Conservation (phyloP, 2,888 invertebrate genomes). For the Notocelia uddmanniana region DNA sequence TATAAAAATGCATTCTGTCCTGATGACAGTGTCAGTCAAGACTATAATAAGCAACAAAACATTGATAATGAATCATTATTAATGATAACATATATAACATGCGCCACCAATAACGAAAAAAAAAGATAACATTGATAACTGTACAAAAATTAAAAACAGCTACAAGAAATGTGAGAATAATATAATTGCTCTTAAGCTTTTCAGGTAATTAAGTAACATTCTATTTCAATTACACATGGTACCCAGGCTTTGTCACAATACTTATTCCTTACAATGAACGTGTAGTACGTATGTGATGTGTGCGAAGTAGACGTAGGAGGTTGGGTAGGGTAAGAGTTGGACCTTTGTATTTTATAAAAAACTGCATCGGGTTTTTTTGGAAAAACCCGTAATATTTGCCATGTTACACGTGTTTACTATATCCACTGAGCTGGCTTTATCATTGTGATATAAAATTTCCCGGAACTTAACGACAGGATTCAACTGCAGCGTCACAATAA, state of each 20-base stretch:
- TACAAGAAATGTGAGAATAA: neutral
- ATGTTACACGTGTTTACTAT: too few species aligned
- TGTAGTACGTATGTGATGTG: neutral
- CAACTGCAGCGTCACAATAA: slow-evolving; percentile 20
- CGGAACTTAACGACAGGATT: neutral
- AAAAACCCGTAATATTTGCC: too few species aligned
- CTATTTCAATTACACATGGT: too few species aligned
- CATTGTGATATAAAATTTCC: neutral
- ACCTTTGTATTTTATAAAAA: too few species aligned
- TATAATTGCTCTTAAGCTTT: neutral
- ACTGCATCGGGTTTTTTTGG: too few species aligned
- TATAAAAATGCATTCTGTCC: too few species aligned
- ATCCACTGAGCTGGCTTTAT: neutral
- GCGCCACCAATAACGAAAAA: too few species aligned
- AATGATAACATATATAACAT: too few species aligned
- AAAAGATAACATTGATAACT: too few species aligned
- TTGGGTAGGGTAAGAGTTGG: neutral
- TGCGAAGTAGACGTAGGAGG: neutral
- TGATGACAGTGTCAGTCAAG: neutral
- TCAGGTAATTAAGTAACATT: neutral
- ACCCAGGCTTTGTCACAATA: too few species aligned
- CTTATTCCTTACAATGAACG: neutral
- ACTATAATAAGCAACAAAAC: neutral
- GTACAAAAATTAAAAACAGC: too few species aligned
- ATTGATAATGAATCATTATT: neutral